These are phyloP conservation scores for Epinephelus fuscoguttatus DNA, from an alignment of 2,113 vertebrate genomes.

Conservation along the genomic window DNA sequence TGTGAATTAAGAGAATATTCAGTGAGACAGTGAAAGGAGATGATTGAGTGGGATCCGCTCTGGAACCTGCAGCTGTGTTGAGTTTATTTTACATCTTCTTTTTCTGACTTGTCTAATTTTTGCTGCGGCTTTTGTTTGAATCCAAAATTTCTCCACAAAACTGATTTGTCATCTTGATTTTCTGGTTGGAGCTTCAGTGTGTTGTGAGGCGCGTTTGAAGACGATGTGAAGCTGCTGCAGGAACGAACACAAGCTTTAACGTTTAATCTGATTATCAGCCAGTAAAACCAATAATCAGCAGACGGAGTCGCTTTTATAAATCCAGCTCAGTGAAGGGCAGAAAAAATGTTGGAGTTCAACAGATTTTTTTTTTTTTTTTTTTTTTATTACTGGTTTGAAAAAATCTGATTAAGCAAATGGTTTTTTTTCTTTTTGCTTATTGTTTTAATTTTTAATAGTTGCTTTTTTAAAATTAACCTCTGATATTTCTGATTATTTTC, in stretches of 20 bases:
- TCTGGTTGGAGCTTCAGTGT: neutral
- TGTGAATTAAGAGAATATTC: neutral
- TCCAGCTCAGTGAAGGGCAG: neutral
- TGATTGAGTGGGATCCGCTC: neutral
- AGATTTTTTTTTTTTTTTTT: neutral
- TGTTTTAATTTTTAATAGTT: neutral
- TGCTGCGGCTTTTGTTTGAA: slow-evolving; percentile 1
- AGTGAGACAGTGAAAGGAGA: neutral
- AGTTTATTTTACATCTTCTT: neutral
- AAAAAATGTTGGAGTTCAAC: neutral
- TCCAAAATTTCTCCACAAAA: neutral
- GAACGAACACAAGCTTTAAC: slow-evolving; percentile 20
- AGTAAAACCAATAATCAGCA: slow-evolving; percentile 49
- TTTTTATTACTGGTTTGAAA: neutral
- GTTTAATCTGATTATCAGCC: slow-evolving; percentile 55
- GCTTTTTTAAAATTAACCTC: neutral
- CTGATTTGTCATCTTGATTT: slow-evolving; percentile 16
- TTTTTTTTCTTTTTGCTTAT: neutral
- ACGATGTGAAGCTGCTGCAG: slow-evolving; percentile 5
- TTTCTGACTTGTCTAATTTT: neutral
- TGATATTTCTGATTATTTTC: neutral
- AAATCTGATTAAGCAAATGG: neutral
- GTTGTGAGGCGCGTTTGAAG: neutral
- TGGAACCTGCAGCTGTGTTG: neutral
- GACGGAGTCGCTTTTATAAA: slow-evolving; percentile 15